Conservation (phyloP, 2,888 invertebrate species). For the Zele albiditarsus region DNA sequence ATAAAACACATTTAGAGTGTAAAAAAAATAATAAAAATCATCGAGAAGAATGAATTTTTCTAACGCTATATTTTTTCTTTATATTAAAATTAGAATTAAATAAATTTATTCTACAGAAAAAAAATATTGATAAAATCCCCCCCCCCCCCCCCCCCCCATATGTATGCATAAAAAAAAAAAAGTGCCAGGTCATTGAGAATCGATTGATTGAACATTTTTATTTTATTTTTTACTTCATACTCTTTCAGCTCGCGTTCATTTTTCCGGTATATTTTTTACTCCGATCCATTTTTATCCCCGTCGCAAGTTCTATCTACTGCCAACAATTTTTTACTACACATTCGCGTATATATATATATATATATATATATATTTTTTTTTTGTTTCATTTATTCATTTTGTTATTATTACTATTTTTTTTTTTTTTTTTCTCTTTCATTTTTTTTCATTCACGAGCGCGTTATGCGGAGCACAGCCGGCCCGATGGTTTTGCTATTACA, state of each 20-base stretch:
- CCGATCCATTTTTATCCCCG: constrained; percentile 29
- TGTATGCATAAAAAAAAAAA: background rate
- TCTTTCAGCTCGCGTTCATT: constrained; percentile 4
- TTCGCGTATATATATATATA: no score
- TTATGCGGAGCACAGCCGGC: background rate
- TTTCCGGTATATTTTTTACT: constrained; percentile 28
- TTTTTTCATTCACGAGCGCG: background rate
- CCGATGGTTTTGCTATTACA: constrained; percentile 10
- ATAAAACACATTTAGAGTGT: no score
- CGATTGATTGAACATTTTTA: constrained; percentile 34
- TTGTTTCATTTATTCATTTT: background rate
- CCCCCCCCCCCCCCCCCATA: no score
- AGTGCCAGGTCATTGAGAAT: constrained; percentile 34
- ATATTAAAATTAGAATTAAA: no score
- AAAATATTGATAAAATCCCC: no score
- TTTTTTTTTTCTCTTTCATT: background rate
- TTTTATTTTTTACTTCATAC: constrained; percentile 24
- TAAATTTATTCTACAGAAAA: no score
- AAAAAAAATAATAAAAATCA: no score
- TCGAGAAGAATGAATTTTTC: no score
- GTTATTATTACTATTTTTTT: background rate
- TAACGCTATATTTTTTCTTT: no score
- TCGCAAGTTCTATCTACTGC: constrained; percentile 6
- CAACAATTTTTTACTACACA: constrained; percentile 34
- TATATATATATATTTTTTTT: constrained; percentile 11